Evolutionary conservation across 2,113 vertebrate species (phyloP).

Genomic region (Thamnaconus septentrionalis): DNA sequence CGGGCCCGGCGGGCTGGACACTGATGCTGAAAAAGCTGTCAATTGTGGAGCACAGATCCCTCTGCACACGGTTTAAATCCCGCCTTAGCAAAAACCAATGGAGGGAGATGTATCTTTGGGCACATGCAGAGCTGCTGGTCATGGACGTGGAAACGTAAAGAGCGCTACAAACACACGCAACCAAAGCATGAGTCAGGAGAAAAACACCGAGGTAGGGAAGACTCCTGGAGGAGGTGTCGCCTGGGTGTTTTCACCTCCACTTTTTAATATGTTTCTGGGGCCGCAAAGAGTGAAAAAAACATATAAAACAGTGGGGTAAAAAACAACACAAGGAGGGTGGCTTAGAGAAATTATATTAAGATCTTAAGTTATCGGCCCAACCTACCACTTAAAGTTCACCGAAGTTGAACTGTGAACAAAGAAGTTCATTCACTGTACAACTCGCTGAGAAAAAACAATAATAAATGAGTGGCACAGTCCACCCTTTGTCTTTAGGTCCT

Average conservation of each 20-base stretch:
- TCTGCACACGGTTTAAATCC: constrained; percentile 73
- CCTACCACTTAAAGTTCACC: too few species aligned
- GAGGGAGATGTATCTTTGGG: constrained; percentile 63
- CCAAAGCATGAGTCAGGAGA: constrained; percentile 44
- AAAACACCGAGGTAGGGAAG: constrained; percentile 33
- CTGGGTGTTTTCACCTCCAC: not conserved
- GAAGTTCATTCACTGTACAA: constrained; percentile 51
- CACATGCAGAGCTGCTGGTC: constrained; percentile 59
- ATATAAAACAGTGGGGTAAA: constrained; percentile 14
- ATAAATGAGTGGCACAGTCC: constrained; percentile 67
- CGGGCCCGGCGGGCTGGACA: constrained; percentile 80
- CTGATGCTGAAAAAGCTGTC: constrained; percentile 87
- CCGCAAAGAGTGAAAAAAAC: not conserved
- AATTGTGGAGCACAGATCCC: constrained; percentile 79
- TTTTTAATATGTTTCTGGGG: not conserved
- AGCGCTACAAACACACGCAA: constrained; percentile 62
- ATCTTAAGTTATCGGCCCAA: too few species aligned
- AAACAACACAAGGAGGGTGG: constrained; percentile 19
- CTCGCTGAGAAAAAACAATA: constrained; percentile 54
- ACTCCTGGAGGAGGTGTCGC: constrained; percentile 8
- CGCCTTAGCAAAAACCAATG: constrained; percentile 58
- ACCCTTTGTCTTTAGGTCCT: constrained; percentile 54
- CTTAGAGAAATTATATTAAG: constrained; percentile 29
- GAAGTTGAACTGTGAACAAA: not conserved
- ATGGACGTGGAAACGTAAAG: constrained; percentile 69